Conservation (phyloP, 2,888 invertebrate genomes). For the Calameuta filiformis region DNA sequence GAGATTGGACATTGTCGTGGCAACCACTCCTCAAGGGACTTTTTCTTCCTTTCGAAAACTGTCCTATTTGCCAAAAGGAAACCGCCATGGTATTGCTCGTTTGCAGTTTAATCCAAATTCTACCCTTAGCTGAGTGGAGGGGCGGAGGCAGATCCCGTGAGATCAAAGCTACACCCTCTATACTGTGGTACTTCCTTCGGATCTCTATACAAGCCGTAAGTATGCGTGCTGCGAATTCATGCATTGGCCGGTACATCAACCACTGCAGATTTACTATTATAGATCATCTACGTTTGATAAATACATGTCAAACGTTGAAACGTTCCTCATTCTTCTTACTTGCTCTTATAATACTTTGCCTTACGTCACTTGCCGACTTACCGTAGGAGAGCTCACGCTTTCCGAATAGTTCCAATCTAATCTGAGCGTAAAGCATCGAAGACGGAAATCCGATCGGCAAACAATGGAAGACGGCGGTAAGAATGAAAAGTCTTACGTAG, state of each 20-base stretch:
- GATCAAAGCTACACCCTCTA: not conserved
- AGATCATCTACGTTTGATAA: not conserved
- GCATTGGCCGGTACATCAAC: not conserved
- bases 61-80: constrained; percentile 5
- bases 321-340: not conserved
- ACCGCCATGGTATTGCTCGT: not conserved
- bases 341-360: not conserved
- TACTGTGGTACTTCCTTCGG: not conserved
- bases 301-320: not conserved
- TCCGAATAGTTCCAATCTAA: not conserved
- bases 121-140: not conserved
- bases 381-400: not conserved
- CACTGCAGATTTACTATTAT: not conserved
- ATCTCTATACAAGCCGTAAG: not conserved
- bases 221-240: not conserved
- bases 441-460: constrained; percentile 4
- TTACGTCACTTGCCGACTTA: not conserved
- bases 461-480: constrained; percentile 1
- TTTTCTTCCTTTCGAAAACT: not conserved
- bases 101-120: not conserved
- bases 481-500: constrained; percentile 4
- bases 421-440: not conserved
- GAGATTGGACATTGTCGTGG: constrained; percentile 2
- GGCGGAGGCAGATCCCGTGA: not conserved
- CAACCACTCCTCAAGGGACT: not conserved